These are phyloP conservation scores for Pomatorhinus ruficollis DNA, from an alignment of 2,113 vertebrate species.

Conservation along the genomic window DNA sequence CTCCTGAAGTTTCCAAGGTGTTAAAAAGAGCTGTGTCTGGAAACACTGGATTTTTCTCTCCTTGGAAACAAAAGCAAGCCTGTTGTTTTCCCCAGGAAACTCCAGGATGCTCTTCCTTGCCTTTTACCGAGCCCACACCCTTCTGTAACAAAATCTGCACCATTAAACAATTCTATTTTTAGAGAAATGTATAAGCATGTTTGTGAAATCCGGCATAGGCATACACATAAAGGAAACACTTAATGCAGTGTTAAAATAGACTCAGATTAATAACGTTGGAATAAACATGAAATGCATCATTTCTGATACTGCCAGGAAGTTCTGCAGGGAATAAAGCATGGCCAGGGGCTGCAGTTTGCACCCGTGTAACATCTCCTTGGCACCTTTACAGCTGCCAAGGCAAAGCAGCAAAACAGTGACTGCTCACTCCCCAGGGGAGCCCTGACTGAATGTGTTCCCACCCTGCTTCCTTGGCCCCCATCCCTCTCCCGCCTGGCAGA, in stretches of 20 bases:
- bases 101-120: not conserved
- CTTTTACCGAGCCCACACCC: not conserved
- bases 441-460: not conserved
- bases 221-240: not conserved
- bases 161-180: not conserved
- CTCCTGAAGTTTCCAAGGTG: not conserved
- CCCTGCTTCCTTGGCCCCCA: not conserved
- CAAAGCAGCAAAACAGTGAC: not conserved
- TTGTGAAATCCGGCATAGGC: not conserved
- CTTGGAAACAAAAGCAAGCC: not conserved
- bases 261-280: not conserved
- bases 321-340: not conserved
- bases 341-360: not conserved
- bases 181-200: not conserved
- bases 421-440: not conserved
- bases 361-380: not conserved
- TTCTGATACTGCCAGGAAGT: not conserved
- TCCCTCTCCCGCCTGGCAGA: not conserved
- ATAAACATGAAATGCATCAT: not conserved
- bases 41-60: not conserved
- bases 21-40: not conserved
- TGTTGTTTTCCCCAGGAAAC: not conserved
- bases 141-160: not conserved
- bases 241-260: not conserved
- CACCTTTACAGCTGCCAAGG: not conserved